phyloP scores from a whole-genome alignment of 2,797 vertebrate species.

The Tympanoctomys barrerae region DNA sequence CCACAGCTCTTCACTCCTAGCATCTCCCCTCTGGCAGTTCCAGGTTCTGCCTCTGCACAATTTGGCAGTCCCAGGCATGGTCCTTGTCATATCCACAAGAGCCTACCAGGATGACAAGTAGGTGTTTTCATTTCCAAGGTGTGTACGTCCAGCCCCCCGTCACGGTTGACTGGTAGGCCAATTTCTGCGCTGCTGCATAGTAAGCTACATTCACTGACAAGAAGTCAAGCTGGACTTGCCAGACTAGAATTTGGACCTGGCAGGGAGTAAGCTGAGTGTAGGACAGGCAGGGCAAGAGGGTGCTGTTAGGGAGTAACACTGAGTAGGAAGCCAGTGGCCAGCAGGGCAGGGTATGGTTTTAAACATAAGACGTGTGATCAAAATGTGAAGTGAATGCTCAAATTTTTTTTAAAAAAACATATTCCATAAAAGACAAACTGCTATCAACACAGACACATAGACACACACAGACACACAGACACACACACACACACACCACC shows the following conservation, averaged over 20 bases:
- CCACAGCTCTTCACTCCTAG: neutral
- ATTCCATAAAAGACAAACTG: neutral
- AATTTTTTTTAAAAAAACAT: neutral
- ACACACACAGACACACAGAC: neutral
- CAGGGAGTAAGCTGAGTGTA: neutral
- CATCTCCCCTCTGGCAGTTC: neutral
- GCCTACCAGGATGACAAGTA: neutral
- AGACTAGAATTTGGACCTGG: neutral
- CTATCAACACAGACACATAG: neutral
- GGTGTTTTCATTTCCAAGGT: neutral
- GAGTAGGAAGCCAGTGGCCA: too few species aligned
- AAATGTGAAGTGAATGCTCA: neutral
- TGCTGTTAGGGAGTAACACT: neutral
- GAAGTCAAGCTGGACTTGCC: neutral
- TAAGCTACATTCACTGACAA: neutral
- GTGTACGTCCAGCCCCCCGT: neutral
- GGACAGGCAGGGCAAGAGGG: neutral
- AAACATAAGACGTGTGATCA: neutral
- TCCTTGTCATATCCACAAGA: neutral
- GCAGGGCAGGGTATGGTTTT: neutral
- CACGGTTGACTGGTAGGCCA: neutral
- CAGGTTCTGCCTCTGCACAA: neutral
- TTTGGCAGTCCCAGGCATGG: neutral
- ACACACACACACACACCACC: too few species aligned
- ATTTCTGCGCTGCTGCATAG: neutral